phyloP scores from a whole-genome alignment of 2,797 vertebrate genomes.

The Lindbergichthys nudifrons region DNA sequence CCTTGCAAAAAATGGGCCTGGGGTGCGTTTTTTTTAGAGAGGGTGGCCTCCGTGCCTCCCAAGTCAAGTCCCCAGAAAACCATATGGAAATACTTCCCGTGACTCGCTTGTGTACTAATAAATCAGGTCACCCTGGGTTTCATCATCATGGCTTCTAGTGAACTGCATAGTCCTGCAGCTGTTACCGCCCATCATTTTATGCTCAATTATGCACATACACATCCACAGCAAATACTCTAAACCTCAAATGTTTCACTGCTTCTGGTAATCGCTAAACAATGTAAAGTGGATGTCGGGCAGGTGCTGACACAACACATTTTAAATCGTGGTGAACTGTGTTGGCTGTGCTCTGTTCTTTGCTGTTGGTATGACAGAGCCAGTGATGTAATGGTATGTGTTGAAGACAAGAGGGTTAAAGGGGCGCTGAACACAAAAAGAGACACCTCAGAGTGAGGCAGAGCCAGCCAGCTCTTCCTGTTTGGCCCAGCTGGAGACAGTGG shows the following conservation, averaged over 20 bases:
- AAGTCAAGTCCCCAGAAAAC: constrained; percentile 80
- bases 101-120: constrained; percentile 69
- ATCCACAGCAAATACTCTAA: constrained; percentile 51
- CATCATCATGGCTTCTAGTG: constrained; percentile 73
- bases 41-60: constrained; percentile 80
- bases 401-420: constrained; percentile 37
- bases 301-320: constrained; percentile 44
- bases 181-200: constrained; percentile 63
- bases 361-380: constrained; percentile 59
- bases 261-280: constrained; percentile 26
- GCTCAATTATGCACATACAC: constrained; percentile 51
- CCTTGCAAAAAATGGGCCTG: constrained; percentile 76
- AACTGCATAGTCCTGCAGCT: constrained; percentile 65
- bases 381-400: constrained; percentile 74
- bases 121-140: constrained; percentile 76
- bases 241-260: constrained; percentile 35
- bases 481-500: constrained; percentile 66
- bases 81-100: constrained; percentile 77
- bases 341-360: constrained; percentile 31
- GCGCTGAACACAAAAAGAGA: constrained; percentile 61
- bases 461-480: constrained; percentile 59
- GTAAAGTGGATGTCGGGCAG: constrained; percentile 40
- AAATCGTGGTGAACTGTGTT: constrained; percentile 51
- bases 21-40: constrained; percentile 86
- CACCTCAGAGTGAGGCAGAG: constrained; percentile 59